Evolutionary conservation across 2,888 invertebrate genomes (phyloP).

Genomic region (Lasioglossum leucozonium): DNA sequence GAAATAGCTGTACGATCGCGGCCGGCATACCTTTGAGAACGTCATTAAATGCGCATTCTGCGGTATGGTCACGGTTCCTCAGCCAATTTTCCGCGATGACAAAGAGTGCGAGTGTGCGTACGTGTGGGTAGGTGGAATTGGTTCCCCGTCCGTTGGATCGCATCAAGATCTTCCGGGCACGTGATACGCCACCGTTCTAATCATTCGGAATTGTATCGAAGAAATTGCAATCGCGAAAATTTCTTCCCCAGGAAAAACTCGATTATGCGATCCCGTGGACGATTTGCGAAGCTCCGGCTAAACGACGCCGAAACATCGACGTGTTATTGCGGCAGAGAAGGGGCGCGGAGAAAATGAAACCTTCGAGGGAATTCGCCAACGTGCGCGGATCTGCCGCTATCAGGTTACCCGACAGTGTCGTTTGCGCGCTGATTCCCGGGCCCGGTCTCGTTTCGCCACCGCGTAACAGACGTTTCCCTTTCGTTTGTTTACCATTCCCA

Average conservation of each 20-base stretch:
- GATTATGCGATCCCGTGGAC: constrained; percentile 10
- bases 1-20: constrained; percentile 73
- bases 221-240: constrained; percentile 4
- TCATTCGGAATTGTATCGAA: background rate
- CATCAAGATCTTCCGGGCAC: constrained; percentile 22
- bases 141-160: background rate
- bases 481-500: constrained; percentile 1
- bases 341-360: constrained; percentile 56
- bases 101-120: constrained; percentile 1
- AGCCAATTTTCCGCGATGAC: constrained; percentile 56
- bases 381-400: constrained; percentile 23
- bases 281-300: constrained; percentile 25
- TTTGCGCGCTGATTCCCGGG: constrained; percentile 45
- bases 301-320: constrained; percentile 23
- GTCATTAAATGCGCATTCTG: constrained; percentile 71
- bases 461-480: constrained; percentile 15
- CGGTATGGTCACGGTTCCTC: constrained; percentile 32
- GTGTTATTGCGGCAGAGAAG: background rate
- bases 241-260: background rate
- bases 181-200: background rate
- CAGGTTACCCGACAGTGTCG: constrained; percentile 22
- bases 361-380: constrained; percentile 39
- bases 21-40: constrained; percentile 71
- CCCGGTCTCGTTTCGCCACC: constrained; percentile 27
- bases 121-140: background rate